These are phyloP conservation scores for Heliconius cydno DNA, from an alignment of 2,888 invertebrate species.

Conservation along the genomic window DNA sequence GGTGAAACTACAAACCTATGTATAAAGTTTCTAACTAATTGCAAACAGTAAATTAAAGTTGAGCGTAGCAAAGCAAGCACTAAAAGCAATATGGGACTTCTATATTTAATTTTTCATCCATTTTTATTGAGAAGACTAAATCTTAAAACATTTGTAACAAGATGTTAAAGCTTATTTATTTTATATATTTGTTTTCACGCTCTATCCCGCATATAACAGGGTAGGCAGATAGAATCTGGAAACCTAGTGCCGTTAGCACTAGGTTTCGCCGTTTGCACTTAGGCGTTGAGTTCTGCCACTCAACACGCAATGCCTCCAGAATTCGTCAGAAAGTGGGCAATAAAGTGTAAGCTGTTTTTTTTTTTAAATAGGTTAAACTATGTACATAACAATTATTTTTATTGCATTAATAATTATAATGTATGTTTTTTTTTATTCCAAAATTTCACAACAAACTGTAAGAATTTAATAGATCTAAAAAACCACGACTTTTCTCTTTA, in stretches of 20 bases:
- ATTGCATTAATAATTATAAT: no score
- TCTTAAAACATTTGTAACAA: neutral
- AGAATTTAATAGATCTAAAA: no score
- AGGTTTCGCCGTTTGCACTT: no score
- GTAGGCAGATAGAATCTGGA: neutral
- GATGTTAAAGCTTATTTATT: neutral
- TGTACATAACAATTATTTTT: no score
- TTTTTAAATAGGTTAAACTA: no score
- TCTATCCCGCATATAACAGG: neutral
- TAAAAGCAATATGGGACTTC: neutral
- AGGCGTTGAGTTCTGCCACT: no score
- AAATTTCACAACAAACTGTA: no score
- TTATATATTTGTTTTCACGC: neutral
- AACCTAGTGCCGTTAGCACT: no score
- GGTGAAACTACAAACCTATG: neutral
- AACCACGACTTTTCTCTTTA: neutral
- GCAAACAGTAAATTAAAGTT: slow-evolving; percentile 4
- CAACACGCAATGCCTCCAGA: no score
- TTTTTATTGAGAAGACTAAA: neutral
- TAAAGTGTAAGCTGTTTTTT: no score
- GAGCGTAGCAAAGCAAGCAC: neutral
- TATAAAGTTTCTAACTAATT: neutral
- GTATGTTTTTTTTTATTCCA: no score
- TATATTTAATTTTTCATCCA: neutral
- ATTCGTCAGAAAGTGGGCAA: no score